Evolutionary conservation across 2,888 invertebrate species (phyloP), one percentile per base, ranked within the genome.

Genomic region (Drosophila neonasuta): DNA sequence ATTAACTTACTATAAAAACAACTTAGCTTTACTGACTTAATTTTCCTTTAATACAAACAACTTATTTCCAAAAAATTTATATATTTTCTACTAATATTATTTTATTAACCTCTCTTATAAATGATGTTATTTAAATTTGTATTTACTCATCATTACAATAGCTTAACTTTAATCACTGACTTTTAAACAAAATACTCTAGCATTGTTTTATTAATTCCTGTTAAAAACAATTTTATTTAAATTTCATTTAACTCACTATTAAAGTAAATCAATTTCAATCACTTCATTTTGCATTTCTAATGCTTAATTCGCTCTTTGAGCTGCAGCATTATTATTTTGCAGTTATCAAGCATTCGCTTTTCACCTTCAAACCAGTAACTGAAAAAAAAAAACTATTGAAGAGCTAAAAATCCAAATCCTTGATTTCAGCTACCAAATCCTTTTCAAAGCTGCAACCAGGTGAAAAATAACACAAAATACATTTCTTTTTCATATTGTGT

Each of bases 391-490:
- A 80, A 79, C 79, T 73, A 75, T 44, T 71, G 49, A 70, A 76
- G 68, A 80, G 75, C 84, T 71, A 76, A 72, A 72, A 84, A 68
- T 58, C 76, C 57, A 84, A 81, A 82, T 82, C 83, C 85, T 74
- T 68, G 77, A 78, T 74, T 85, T 81, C 76, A 76, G 68, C 83
- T 80, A 66, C 65, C 62, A 82, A 82, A 77, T 80, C 81, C 83
- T 72, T 82, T 78, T 72, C 79, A 81, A 86, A 86, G 79, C 84
- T 81, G 68, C 80, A 78, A 51, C 71, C 81, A 84, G 86, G 78
- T 80, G 81, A 79, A 86, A 76, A 84, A 83, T 76, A 84, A 85
- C 74, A 67, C 34, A 76, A 74, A 81, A 51, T 57, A 68, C 61
- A 67, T 59, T 68, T 71, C 42, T 58, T 72, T 71, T 56, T 65